phyloP scores from a whole-genome alignment of 2,113 vertebrate genomes.

The Piaya cayana region DNA sequence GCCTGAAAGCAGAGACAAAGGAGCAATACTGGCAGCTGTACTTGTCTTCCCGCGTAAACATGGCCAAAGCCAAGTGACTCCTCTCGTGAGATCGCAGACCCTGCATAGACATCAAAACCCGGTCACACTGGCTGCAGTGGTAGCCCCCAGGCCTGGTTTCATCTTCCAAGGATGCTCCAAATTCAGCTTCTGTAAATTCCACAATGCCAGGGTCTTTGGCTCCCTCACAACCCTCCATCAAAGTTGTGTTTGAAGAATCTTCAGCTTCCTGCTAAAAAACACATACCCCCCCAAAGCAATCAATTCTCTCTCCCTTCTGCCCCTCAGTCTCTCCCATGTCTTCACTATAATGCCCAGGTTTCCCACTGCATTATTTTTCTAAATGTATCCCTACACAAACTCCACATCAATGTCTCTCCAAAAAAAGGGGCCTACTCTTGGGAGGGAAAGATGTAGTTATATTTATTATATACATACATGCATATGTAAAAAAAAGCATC shows the following conservation, averaged over 20 bases:
- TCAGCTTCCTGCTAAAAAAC: slow-evolving; percentile 83
- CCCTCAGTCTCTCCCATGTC: slow-evolving; percentile 43
- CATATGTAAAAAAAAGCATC: not conserved
- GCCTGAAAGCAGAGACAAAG: slow-evolving; percentile 97
- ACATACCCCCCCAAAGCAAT: slow-evolving; percentile 76
- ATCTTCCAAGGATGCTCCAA: slow-evolving; percentile 81
- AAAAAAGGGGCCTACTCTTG: not conserved
- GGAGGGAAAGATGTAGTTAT: not conserved
- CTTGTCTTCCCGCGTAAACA: slow-evolving; percentile 93
- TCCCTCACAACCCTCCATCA: slow-evolving; percentile 78
- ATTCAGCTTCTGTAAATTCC: slow-evolving; percentile 80
- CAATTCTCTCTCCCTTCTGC: slow-evolving; percentile 70
- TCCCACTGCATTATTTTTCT: not conserved
- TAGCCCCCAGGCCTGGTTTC: slow-evolving; percentile 86
- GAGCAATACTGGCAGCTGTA: slow-evolving; percentile 99
- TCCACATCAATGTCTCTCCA: not conserved
- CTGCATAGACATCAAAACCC: slow-evolving; percentile 99
- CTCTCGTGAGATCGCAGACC: slow-evolving; percentile 97
- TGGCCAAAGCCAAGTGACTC: slow-evolving; percentile 93
- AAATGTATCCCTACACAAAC: not conserved
- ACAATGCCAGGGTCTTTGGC: slow-evolving; percentile 72
- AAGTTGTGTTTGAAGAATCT: slow-evolving; percentile 76
- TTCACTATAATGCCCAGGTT: not conserved
- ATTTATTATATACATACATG: not conserved
- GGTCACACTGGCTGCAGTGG: slow-evolving; percentile 92